Evolutionary conservation across 2,113 vertebrate genomes (phyloP).

Genomic region (Entelurus aequoreus): DNA sequence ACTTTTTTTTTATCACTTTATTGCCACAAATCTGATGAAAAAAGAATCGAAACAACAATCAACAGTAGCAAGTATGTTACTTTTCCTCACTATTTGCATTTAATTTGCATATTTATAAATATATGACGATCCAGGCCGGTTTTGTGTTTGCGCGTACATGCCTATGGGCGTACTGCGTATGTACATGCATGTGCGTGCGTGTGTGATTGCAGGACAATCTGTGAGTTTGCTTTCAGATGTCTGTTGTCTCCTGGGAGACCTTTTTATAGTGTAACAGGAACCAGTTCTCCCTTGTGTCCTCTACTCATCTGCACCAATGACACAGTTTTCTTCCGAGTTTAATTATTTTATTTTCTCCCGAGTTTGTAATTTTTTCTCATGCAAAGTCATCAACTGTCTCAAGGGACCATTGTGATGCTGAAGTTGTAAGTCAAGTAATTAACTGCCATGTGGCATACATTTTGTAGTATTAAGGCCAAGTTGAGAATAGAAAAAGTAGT

Average conservation of each 20-base stretch:
- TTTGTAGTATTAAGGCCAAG: background rate
- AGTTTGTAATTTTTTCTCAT: conserved; percentile 32
- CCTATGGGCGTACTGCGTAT: no score
- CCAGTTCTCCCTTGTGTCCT: conserved; percentile 58
- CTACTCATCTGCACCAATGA: conserved; percentile 56
- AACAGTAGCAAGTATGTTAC: conserved; percentile 11
- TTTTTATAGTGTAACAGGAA: conserved; percentile 70
- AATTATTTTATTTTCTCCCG: conserved; percentile 45
- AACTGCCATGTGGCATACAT: conserved; percentile 7
- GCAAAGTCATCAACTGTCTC: conserved; percentile 42
- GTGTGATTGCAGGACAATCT: conserved; percentile 60
- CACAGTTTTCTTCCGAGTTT: conserved; percentile 62
- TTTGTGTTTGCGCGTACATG: conserved; percentile 4
- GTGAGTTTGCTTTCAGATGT: conserved; percentile 63
- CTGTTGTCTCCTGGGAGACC: conserved; percentile 57
- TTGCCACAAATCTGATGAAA: background rate
- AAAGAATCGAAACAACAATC: background rate
- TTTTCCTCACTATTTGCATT: conserved; percentile 43
- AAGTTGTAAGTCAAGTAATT: conserved; percentile 14
- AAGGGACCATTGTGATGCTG: conserved; percentile 7
- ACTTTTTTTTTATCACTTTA: background rate
- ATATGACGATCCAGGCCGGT: conserved; percentile 56
- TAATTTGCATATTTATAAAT: conserved; percentile 45
- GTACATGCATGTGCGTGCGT: background rate
- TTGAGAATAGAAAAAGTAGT: background rate